A percentile compares a stretch with the other conserved stretches of the same genome.
Evolutionary conservation across 2,888 invertebrate species (phyloP).

Genomic region (Acanthosepion lycidas): DNA sequence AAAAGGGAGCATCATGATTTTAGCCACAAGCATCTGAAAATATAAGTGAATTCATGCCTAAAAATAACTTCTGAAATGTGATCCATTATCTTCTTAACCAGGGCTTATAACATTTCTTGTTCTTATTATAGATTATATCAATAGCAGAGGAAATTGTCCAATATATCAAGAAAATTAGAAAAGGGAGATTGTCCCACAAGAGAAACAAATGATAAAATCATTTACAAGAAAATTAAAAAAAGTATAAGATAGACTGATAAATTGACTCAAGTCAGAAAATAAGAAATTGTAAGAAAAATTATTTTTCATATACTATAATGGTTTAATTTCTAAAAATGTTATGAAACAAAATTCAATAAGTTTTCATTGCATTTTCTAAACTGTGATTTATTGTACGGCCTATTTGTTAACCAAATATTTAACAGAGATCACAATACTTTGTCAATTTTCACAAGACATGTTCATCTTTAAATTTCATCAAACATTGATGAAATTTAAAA

Average conservation of each 20-base stretch:
- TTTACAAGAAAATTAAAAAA: background rate
- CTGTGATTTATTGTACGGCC: too few relatives aligned
- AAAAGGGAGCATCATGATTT: background rate
- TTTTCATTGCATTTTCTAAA: too few relatives aligned
- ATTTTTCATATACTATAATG: background rate
- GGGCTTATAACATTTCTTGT: background rate
- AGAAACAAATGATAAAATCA: background rate
- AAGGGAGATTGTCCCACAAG: background rate
- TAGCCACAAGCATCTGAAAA: background rate
- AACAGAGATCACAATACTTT: too few relatives aligned
- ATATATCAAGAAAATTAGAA: background rate
- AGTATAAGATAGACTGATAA: background rate
- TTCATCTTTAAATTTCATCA: too few relatives aligned
- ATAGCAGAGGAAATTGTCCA: slow-evolving; percentile 33
- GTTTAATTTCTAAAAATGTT: too few relatives aligned
- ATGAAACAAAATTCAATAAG: too few relatives aligned
- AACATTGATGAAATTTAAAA: too few relatives aligned
- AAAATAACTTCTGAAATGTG: background rate
- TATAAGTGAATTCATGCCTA: background rate
- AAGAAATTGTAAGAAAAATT: background rate
- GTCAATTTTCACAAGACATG: too few relatives aligned
- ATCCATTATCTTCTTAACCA: background rate
- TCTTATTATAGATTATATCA: background rate
- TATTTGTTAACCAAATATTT: too few relatives aligned
- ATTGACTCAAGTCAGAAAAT: background rate